Percentiles rank a stretch among this genome's conserved stretches.
phyloP scores from a whole-genome alignment of 2,797 vertebrate species.

The Esox lucius region DNA sequence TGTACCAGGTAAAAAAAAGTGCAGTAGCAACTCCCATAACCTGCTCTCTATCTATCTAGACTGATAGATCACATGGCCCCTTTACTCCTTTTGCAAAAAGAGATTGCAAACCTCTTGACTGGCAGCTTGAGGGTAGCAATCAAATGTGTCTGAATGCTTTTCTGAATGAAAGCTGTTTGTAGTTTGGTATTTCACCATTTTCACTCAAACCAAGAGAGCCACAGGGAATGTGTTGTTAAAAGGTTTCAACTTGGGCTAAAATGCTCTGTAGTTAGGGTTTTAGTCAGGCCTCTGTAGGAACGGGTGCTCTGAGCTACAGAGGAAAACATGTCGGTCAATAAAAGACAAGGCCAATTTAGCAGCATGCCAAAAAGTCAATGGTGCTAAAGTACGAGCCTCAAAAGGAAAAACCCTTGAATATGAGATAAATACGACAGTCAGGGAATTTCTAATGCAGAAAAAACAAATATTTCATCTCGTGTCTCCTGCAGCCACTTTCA shows the following conservation, averaged over 20 bases:
- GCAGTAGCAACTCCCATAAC: neutral
- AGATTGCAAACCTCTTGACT: neutral
- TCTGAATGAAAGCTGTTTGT: neutral
- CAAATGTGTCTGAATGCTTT: neutral
- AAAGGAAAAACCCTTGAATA: neutral
- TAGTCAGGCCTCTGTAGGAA: neutral
- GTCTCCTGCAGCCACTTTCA: neutral
- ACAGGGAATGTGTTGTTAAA: neutral
- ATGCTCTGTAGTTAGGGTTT: neutral
- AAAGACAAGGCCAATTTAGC: neutral
- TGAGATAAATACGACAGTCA: neutral
- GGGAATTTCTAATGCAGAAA: neutral
- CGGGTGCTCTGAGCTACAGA: neutral
- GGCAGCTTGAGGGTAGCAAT: neutral
- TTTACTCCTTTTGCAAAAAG: neutral
- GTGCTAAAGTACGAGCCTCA: neutral
- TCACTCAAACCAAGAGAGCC: neutral
- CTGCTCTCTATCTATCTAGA: neutral
- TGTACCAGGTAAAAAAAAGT: neutral
- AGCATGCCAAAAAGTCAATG: neutral
- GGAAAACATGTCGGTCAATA: conserved; percentile 8
- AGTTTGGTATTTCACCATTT: neutral
- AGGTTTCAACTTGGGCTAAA: neutral
- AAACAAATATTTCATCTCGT: neutral
- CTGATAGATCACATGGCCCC: neutral